phyloP scores from a whole-genome alignment of 2,888 invertebrate species.

The Andrena hattorfiana region DNA sequence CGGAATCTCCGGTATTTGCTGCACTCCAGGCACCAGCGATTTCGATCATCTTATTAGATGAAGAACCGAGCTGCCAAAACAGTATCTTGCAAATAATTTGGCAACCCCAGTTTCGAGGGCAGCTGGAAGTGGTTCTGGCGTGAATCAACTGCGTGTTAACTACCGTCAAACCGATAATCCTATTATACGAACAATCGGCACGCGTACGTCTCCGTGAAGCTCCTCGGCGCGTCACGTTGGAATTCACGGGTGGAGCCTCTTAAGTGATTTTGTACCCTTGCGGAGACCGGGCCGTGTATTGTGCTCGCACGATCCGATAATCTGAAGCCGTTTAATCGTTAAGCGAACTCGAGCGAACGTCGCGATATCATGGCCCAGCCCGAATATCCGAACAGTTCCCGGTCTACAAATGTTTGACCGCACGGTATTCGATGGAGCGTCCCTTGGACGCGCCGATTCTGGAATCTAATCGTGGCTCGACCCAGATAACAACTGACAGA shows the following conservation, averaged over 20 bases:
- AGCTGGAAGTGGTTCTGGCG: too few relatives aligned
- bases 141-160: constrained; percentile 15
- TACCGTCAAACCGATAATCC: constrained; percentile 5
- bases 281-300: background rate
- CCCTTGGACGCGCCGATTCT: constrained; percentile 57
- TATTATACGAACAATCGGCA: background rate
- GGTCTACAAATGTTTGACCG: constrained; percentile 65
- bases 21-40: background rate
- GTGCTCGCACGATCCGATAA: constrained; percentile 51
- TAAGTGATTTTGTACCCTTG: background rate
- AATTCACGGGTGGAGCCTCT: background rate
- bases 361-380: constrained; percentile 46
- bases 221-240: background rate
- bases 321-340: constrained; percentile 10
- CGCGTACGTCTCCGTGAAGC: constrained; percentile 9
- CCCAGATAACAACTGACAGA: constrained; percentile 60
- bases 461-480: constrained; percentile 68
- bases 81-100: background rate
- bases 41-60: background rate
- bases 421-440: constrained; percentile 62
- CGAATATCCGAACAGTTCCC: constrained; percentile 53
- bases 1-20: too few relatives aligned
- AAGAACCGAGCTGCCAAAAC: background rate
- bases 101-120: too few relatives aligned
- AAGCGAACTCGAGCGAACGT: constrained; percentile 27